Base-by-base conservation (phyloP, 2,797 vertebrate genomes). In the Clarias pachynema region DNA sequence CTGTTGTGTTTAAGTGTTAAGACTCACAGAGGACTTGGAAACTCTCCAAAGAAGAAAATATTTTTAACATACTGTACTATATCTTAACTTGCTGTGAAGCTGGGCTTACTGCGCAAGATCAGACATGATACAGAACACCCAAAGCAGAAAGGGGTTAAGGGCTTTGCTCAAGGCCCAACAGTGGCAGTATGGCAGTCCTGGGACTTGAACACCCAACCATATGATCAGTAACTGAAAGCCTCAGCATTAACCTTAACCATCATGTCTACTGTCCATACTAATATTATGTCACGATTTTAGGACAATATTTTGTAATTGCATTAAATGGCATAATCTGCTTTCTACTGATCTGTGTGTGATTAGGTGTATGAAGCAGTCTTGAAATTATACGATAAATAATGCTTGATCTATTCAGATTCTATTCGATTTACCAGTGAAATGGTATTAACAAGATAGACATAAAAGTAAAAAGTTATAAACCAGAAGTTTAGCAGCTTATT, bases 401-500 rank as follows among this genome's bases (percentile, higher is more conserved):
- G 40, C 86, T 57, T 78, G 57, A 87, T 82, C 88, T 68, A 85
- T 88, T 86, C 88, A 73, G 83, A 70, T 31, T 70, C 56, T 26
- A 87, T 88, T 70, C 44, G 31, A 87, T 88, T 86, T 73, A 86
- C 85, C 73, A 89, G 77, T 24, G 68, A 75, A 89, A 80, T 78
- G 14, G 8, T 57, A 65, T 84, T 62, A 70, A 40, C 6, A 78
- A 59, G 59, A 78, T 88, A 63, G 79, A 81, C 85, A 78, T 72
- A 85, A 79, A 8, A 9, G 78, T 89, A 83, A 88, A 81, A 89
- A 29, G 80, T 88, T 91, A 90, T 80, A 86, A 87, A 88, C 26
- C 65, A 87, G 69, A 88, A 88, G 89, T 91, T 85, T 86, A 87
- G 89, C 85, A 82, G 88, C 79, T 82, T 92, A 90, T 92, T 89